Conservation (phyloP, 2,113 vertebrate species). For the Synodontis membranacea region DNA sequence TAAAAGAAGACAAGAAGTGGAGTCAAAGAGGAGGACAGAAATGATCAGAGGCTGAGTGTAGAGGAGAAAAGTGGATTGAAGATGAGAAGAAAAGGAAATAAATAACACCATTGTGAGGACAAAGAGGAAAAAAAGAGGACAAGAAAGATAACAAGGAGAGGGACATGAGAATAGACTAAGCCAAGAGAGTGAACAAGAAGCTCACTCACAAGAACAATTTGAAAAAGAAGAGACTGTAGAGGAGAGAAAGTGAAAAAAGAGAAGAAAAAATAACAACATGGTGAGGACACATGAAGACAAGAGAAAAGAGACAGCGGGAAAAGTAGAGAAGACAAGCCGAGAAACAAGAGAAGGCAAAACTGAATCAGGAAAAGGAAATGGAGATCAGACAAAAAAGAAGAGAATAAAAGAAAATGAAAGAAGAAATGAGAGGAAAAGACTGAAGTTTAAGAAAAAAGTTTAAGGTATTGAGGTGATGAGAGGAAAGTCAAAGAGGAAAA, state of each 20-base stretch:
- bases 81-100: background rate
- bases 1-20: too few relatives aligned
- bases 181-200: too few relatives aligned
- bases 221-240: background rate
- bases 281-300: background rate
- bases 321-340: too few relatives aligned
- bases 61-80: background rate
- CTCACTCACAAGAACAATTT: too few relatives aligned
- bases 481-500: background rate
- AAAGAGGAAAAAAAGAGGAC: background rate
- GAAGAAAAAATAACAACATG: too few relatives aligned
- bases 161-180: background rate
- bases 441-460: background rate
- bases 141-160: background rate
- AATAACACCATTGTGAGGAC: background rate
- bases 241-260: background rate
- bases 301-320: too few relatives aligned
- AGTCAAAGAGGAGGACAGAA: background rate
- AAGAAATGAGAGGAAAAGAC: background rate
- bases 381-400: background rate
- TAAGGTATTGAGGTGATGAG: background rate
- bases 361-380: background rate
- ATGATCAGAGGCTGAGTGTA: background rate
- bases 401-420: background rate
- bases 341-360: background rate